Percentiles rank a stretch among this genome's conserved stretches.
Conservation (phyloP, 2,113 vertebrate species). For the Saguinus midas region DNA sequence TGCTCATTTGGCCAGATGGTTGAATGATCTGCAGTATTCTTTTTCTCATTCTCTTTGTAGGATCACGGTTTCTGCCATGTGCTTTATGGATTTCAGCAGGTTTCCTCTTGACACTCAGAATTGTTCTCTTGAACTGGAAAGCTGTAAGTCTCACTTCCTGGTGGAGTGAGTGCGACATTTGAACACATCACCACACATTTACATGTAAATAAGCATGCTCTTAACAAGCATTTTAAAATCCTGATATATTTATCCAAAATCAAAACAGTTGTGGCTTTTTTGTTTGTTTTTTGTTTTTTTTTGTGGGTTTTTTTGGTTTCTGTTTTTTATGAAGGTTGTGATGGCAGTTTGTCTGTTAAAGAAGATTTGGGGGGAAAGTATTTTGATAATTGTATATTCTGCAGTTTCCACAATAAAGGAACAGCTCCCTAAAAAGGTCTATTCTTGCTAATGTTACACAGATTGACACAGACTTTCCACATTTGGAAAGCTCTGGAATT, state of each 20-base stretch:
- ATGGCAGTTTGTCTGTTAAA: not conserved
- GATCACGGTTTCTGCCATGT: slow-evolving; percentile 93
- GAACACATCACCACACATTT: not conserved
- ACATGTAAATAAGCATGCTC: not conserved
- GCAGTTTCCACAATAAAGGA: not conserved
- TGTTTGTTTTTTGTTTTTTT: not conserved
- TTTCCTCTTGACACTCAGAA: slow-evolving; percentile 96
- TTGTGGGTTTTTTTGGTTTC: not conserved
- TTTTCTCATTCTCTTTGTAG: slow-evolving; percentile 82
- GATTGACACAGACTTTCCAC: not conserved
- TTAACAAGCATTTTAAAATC: not conserved
- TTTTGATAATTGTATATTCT: not conserved
- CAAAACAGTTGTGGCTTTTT: not conserved
- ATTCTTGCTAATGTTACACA: not conserved
- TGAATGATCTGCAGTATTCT: not conserved
- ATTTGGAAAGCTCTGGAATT: not conserved
- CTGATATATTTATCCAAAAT: not conserved
- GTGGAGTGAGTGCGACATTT: not conserved
- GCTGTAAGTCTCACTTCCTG: slow-evolving; percentile 87
- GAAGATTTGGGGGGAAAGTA: not conserved
- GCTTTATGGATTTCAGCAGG: slow-evolving; percentile 95
- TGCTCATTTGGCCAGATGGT: not conserved
- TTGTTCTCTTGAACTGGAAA: slow-evolving; percentile 95
- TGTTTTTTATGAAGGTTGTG: not conserved
- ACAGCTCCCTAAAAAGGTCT: not conserved